Base-by-base conservation (phyloP, 2,888 invertebrate genomes). In the Drosophila niveifrons region DNA sequence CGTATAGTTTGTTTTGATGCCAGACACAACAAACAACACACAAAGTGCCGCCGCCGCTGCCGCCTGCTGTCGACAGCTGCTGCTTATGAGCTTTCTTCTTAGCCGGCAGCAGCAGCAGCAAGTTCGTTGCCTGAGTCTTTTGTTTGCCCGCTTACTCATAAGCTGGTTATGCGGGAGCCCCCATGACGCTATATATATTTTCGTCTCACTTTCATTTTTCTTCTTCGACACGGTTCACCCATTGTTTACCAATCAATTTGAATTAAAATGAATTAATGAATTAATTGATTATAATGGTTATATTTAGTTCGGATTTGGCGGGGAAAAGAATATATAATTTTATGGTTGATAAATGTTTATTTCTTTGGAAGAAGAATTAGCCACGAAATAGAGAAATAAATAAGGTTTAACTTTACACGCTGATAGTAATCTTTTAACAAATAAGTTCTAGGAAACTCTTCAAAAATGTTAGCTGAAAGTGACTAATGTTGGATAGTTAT, bases 51-150 rank as follows among this genome's bases (percentile, higher is more conserved):
- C 72, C 66, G 23, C 23, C 58, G 65, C 72, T 63, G 23, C 23
- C 23, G 23, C 23, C 23, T 23, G 23, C 23, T 23, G 65, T 68
- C 66, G 57, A 58, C 80, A 72, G 50, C 74, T 59, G 70, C 76
- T 47, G 59, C 55, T 66, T 61, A 63, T 66, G 62, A 77, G 74
- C 69, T 65, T 88, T 72, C 78, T 79, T 75, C 59, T 58, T 23
- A 28, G 39, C 15, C 13, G 44, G n/a, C 43, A 41, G 57, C 11
- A 52, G 11, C 43, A 39, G 48, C 55, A 44, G 50, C 69, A 58
- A 69, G 78, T 77, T 79, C 58, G 67, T 79, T 77, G 79, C 74
- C 78, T 78, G 17, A 75, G 78, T 75, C 75, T 75, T 75, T 75
- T 72, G 73, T 75, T 70, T 57, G n/a, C 55, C 47, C 50, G 66